Evolutionary conservation across 1,140 invertebrate species (phyloP).

Genomic region (Chrysomallon squamiferum): DNA sequence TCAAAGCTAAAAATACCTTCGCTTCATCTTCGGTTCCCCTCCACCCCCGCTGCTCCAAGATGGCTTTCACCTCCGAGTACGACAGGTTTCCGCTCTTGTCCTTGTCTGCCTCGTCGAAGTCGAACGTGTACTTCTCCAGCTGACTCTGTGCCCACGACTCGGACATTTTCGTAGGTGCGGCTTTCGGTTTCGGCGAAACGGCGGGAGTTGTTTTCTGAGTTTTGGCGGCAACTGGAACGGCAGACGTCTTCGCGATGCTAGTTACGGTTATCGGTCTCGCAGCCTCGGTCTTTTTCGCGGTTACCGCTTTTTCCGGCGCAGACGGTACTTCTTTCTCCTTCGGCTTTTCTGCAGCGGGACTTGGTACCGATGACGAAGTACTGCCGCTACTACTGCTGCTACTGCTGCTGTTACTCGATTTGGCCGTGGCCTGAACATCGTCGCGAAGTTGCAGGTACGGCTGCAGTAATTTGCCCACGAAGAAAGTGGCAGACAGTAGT

Average conservation of each 20-base stretch:
- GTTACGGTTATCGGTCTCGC: too few species aligned
- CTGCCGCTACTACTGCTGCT: too few species aligned
- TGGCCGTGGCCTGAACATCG: not conserved
- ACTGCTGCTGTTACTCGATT: not conserved
- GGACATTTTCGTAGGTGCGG: conserved; percentile 33
- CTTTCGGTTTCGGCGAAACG: conserved; percentile 1
- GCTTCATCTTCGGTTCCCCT: conserved; percentile 40
- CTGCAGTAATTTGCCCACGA: not conserved
- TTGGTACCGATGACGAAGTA: too few species aligned
- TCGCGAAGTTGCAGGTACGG: not conserved
- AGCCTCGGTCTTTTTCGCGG: too few species aligned
- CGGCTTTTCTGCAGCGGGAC: too few species aligned
- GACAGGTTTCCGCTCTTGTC: conserved; percentile 49
- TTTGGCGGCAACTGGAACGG: not conserved
- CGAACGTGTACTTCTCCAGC: conserved; percentile 36
- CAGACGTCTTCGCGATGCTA: not conserved
- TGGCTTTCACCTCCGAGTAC: conserved; percentile 33
- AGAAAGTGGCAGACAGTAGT: not conserved
- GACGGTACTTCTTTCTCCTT: too few species aligned
- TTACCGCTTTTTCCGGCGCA: too few species aligned
- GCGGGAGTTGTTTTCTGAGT: not conserved
- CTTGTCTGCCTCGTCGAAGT: conserved; percentile 48
- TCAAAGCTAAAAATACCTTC: conserved; percentile 40
- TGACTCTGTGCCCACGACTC: conserved; percentile 44
- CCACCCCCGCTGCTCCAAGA: conserved; percentile 40